Conservation (phyloP, 2,888 invertebrate genomes). For the Labia minor region DNA sequence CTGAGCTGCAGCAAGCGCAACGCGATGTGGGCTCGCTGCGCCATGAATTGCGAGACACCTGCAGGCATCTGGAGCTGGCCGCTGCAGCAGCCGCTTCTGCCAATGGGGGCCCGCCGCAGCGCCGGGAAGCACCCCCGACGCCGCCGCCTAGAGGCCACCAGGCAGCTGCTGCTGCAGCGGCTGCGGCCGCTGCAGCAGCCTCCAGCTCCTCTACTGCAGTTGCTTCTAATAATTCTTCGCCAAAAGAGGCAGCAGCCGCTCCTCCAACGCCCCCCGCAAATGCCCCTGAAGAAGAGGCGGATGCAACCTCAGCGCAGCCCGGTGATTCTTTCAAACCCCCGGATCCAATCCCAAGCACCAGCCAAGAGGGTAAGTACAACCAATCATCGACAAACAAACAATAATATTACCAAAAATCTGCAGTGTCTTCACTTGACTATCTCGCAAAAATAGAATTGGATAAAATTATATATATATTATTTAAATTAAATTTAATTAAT, state of each 20-base stretch:
- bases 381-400: too few species aligned
- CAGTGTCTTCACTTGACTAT: too few species aligned
- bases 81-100: slow-evolving; percentile 33
- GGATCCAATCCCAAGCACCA: background rate
- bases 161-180: slow-evolving; percentile 32
- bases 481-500: too few species aligned
- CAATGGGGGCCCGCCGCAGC: slow-evolving; percentile 28
- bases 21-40: slow-evolving; percentile 48
- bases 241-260: slow-evolving; percentile 29
- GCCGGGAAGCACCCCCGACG: slow-evolving; percentile 44
- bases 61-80: slow-evolving; percentile 36
- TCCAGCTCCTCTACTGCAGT: slow-evolving; percentile 31
- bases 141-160: slow-evolving; percentile 39
- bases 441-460: too few species aligned
- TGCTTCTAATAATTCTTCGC: slow-evolving; percentile 36
- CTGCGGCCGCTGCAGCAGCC: slow-evolving; percentile 23
- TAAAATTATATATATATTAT: too few species aligned
- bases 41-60: slow-evolving; percentile 44
- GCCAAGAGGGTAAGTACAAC: background rate
- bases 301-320: background rate
- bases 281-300: background rate
- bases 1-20: slow-evolving; percentile 51
- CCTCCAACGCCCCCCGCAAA: slow-evolving; percentile 3
- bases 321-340: background rate
- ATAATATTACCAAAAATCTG: too few species aligned